phyloP scores from a whole-genome alignment of 2,113 vertebrate genomes.

The Glaucomys volans region DNA sequence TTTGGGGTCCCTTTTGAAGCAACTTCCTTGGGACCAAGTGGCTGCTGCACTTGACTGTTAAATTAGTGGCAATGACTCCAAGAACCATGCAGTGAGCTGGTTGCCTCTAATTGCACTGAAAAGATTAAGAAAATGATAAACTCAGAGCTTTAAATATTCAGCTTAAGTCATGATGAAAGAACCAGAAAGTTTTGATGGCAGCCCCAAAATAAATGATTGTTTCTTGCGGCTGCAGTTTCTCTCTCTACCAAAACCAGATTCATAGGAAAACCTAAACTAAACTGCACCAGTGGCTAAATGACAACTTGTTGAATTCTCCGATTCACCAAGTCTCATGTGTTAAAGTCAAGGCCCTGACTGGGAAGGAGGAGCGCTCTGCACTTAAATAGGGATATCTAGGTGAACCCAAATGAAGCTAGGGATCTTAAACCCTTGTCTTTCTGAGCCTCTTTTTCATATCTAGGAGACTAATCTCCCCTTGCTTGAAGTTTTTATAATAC shows the following conservation, averaged over 20 bases:
- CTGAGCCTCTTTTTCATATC: background rate
- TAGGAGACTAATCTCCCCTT: background rate
- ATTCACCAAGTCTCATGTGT: background rate
- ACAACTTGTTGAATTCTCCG: background rate
- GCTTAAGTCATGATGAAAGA: background rate
- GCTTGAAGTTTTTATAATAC: background rate
- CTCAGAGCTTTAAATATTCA: background rate
- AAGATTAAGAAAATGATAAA: background rate
- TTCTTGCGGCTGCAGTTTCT: background rate
- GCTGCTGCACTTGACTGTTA: background rate
- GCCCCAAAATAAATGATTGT: background rate
- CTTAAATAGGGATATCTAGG: background rate
- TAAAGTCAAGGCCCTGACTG: background rate
- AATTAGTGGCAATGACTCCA: background rate
- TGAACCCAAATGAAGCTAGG: background rate
- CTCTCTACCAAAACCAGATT: background rate
- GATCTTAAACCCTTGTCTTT: background rate
- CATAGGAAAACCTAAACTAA: background rate
- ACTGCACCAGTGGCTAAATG: background rate
- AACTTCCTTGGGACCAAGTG: background rate
- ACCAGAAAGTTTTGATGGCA: background rate
- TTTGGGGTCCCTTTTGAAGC: background rate
- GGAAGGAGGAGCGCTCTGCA: background rate
- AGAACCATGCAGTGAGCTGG: background rate
- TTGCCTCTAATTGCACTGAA: background rate